A percentile compares a stretch with the other conserved stretches of the same genome.
Conservation (phyloP, 1,140 invertebrate genomes). For the Phymastichus coffea region DNA sequence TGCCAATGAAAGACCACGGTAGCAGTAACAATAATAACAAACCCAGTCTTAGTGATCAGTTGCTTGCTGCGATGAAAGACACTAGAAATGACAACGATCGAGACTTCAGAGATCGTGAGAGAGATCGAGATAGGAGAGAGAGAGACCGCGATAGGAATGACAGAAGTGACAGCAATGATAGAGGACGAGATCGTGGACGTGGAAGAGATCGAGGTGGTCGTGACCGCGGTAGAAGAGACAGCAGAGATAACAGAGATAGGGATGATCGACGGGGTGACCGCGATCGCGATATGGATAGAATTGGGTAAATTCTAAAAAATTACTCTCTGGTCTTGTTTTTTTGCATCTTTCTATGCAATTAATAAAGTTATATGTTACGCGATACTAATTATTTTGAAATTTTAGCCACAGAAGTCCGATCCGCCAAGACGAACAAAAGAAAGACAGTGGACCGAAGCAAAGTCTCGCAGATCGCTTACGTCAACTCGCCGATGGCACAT, state of each 20-base stretch:
- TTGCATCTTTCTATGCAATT: too few species aligned
- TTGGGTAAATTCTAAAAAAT: too few species aligned
- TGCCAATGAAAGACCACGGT: constrained; percentile 30
- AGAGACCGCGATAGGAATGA: constrained; percentile 32
- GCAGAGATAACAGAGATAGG: constrained; percentile 25
- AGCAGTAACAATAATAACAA: constrained; percentile 35
- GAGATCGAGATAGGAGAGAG: constrained; percentile 43
- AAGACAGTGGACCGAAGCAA: constrained; percentile 45
- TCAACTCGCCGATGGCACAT: constrained; percentile 52
- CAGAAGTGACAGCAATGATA: constrained; percentile 29
- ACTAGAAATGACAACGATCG: constrained; percentile 39
- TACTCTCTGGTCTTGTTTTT: too few species aligned
- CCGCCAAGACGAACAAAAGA: constrained; percentile 27
- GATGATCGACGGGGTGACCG: constrained; percentile 26
- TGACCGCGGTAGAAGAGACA: constrained; percentile 41
- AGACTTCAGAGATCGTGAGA: constrained; percentile 39
- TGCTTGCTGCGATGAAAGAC: constrained; percentile 51
- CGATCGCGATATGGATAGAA: constrained; percentile 28
- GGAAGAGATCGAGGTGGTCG: constrained; percentile 45
- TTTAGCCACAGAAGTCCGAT: neutral
- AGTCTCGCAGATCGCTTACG: constrained; percentile 53
- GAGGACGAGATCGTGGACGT: constrained; percentile 41
- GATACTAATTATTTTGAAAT: neutral
- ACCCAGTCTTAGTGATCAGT: constrained; percentile 44
- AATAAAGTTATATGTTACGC: neutral